Conservation (phyloP, 2,888 invertebrate genomes). For the Dorcus hopei region DNA sequence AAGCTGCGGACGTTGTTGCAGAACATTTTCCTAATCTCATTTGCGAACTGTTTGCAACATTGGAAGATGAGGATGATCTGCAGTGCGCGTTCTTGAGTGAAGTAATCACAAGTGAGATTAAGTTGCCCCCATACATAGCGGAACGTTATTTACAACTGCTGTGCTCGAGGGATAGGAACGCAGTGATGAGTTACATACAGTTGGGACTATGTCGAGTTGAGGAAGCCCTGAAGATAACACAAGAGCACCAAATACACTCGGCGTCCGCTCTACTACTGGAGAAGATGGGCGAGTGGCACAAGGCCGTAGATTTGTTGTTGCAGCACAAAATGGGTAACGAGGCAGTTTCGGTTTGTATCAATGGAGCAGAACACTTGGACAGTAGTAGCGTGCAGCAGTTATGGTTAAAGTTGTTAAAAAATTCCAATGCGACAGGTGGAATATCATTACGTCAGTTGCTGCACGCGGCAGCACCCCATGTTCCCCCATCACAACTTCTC, state of each 20-base stretch:
- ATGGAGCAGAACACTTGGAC: constrained; percentile 50
- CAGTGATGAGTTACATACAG: constrained; percentile 55
- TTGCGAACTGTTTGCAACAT: constrained; percentile 48
- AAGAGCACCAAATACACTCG: constrained; percentile 59
- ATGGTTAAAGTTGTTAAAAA: constrained; percentile 54
- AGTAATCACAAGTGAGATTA: constrained; percentile 47
- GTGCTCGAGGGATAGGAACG: constrained; percentile 55
- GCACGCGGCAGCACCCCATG: constrained; percentile 56
- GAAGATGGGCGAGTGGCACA: constrained; percentile 68
- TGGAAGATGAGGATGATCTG: constrained; percentile 48
- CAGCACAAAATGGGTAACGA: constrained; percentile 43
- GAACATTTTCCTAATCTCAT: constrained; percentile 54
- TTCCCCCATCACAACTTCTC: constrained; percentile 57
- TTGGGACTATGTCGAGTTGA: constrained; percentile 61
- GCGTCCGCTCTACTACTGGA: constrained; percentile 73
- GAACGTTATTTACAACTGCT: constrained; percentile 63
- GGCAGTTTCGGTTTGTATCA: constrained; percentile 47
- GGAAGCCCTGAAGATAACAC: constrained; percentile 62
- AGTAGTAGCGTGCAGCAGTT: constrained; percentile 49
- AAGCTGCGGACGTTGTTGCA: constrained; percentile 61
- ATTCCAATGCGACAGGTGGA: constrained; percentile 46
- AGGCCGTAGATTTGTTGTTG: constrained; percentile 65
- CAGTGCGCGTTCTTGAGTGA: constrained; percentile 60
- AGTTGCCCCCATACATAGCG: constrained; percentile 51
- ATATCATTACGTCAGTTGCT: constrained; percentile 51